These are phyloP conservation scores for Proterorhinus semilunaris DNA, from an alignment of 2,113 vertebrate species.

Conservation along the genomic window DNA sequence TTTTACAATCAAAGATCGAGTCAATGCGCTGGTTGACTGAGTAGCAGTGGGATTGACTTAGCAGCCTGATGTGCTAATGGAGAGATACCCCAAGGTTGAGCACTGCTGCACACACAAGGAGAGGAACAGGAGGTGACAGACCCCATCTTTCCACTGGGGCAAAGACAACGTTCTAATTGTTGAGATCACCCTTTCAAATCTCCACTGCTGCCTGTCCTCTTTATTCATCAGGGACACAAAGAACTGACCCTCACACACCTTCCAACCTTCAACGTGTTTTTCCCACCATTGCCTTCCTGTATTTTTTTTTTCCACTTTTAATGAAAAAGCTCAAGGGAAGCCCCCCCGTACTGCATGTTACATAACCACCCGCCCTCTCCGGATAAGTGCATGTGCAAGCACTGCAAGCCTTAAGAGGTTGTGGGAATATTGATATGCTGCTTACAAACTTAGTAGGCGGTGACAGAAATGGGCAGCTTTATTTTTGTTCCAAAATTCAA, in stretches of 20 bases:
- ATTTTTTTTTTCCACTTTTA: constrained; percentile 27
- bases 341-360: constrained; percentile 49
- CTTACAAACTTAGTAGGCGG: neutral
- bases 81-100: constrained; percentile 71
- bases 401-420: constrained; percentile 30
- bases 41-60: constrained; percentile 70
- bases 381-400: constrained; percentile 33
- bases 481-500: neutral
- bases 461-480: neutral
- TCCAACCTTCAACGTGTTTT: constrained; percentile 16
- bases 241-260: constrained; percentile 46
- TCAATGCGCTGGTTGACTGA: constrained; percentile 64
- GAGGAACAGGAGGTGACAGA: constrained; percentile 32
- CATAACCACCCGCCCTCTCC: constrained; percentile 49
- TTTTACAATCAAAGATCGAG: constrained; percentile 70
- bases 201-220: constrained; percentile 25
- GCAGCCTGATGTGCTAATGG: constrained; percentile 69
- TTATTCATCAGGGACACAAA: constrained; percentile 43
- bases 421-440: constrained; percentile 24
- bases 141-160: neutral
- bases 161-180: constrained; percentile 29
- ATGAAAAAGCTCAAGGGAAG: constrained; percentile 54
- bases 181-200: constrained; percentile 47
- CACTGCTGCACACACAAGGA: constrained; percentile 45
- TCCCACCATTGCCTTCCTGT: constrained; percentile 7